phyloP scores from a whole-genome alignment of 2,797 vertebrate genomes.

The Coregonus suidteri region DNA sequence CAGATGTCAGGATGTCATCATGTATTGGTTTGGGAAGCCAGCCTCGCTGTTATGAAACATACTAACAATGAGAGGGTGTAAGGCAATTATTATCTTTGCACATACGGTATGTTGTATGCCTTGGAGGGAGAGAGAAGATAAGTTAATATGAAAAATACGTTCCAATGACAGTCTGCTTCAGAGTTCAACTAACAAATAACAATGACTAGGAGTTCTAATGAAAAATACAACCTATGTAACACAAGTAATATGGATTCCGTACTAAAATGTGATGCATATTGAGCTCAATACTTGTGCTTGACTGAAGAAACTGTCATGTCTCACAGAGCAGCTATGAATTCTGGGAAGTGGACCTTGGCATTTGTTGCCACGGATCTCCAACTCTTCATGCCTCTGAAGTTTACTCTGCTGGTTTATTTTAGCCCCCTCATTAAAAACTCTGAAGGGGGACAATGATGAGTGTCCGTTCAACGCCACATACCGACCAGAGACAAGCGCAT shows the following conservation, averaged over 20 bases:
- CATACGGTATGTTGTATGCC: neutral
- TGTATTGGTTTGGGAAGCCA: constrained; percentile 18
- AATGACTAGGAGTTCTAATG: neutral
- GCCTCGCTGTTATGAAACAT: constrained; percentile 23
- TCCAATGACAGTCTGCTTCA: neutral
- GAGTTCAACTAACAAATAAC: neutral
- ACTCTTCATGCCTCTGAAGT: neutral
- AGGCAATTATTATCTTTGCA: neutral
- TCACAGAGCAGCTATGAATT: neutral
- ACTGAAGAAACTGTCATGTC: neutral
- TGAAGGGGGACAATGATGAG: constrained; percentile 35
- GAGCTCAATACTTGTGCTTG: too few species aligned
- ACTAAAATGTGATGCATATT: neutral
- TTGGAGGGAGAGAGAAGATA: neutral
- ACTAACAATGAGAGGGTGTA: neutral
- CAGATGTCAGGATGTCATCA: constrained; percentile 5
- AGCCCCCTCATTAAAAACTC: constrained; percentile 30
- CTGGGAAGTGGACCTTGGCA: neutral
- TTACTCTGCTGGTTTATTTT: constrained; percentile 29
- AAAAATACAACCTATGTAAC: neutral
- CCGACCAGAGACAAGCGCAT: constrained; percentile 21
- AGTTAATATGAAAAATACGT: neutral
- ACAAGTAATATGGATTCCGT: neutral
- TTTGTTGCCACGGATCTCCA: neutral
- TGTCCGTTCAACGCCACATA: constrained; percentile 26